Conservation (phyloP, 2,113 vertebrate species). For the Willisornis vidua region DNA sequence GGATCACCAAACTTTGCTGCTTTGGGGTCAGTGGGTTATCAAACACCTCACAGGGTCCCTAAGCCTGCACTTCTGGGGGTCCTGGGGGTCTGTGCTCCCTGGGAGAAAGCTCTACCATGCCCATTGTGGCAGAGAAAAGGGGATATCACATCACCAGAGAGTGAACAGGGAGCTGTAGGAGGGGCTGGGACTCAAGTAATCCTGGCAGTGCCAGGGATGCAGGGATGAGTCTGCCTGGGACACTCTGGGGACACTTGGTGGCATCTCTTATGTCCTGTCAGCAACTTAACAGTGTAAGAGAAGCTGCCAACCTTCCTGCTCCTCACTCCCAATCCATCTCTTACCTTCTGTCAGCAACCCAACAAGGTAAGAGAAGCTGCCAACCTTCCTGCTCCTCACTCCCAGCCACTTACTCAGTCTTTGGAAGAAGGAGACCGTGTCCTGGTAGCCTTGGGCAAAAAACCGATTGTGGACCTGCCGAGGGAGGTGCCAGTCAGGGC, state of each 20-base stretch:
- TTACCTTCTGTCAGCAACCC: background rate
- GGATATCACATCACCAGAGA: background rate
- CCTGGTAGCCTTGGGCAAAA: constrained; percentile 21
- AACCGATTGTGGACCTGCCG: background rate
- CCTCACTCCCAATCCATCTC: background rate
- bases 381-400: background rate
- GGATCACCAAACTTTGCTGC: background rate
- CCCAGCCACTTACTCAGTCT: constrained; percentile 15
- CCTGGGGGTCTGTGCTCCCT: background rate
- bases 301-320: background rate
- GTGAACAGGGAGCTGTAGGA: background rate
- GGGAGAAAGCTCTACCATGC: background rate
- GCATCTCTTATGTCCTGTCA: background rate
- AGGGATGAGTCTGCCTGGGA: background rate
- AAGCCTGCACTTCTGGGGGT: background rate
- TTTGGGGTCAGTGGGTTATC: background rate
- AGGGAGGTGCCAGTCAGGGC: background rate
- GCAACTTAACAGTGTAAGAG: rapidly evolving
- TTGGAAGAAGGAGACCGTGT: background rate
- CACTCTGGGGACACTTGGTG: background rate
- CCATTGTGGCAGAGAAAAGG: background rate
- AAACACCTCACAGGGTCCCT: background rate
- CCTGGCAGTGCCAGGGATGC: background rate
- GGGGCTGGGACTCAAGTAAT: background rate
- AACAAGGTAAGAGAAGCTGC: rapidly evolving